phyloP scores from a whole-genome alignment of 1,140 invertebrate species.

The Zaprionus kolodkinae region DNA sequence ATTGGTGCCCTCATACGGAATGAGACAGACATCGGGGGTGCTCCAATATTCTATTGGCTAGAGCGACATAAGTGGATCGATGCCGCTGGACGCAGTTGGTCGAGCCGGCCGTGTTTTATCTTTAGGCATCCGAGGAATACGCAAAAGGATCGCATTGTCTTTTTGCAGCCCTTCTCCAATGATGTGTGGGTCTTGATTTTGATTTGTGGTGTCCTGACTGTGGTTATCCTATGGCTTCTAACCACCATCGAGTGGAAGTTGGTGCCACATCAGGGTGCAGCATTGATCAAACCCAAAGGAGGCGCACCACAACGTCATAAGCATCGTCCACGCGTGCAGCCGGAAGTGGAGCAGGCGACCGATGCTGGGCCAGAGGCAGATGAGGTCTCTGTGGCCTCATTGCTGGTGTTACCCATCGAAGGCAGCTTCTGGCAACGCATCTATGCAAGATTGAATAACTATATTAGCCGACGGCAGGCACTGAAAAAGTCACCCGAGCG shows the following conservation, averaged over 20 bases:
- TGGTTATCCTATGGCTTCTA: slow-evolving; percentile 75
- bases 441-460: slow-evolving; percentile 44
- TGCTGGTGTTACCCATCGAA: slow-evolving; percentile 15
- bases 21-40: slow-evolving; percentile 86
- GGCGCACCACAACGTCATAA: slow-evolving; percentile 49
- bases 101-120: slow-evolving; percentile 85
- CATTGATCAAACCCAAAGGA: slow-evolving; percentile 68
- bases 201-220: slow-evolving; percentile 67
- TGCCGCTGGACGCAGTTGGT: slow-evolving; percentile 87
- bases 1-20: slow-evolving; percentile 87
- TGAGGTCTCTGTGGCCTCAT: slow-evolving; percentile 12
- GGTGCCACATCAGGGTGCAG: slow-evolving; percentile 63
- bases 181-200: slow-evolving; percentile 86
- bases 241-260: slow-evolving; percentile 72
- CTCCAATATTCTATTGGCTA: slow-evolving; percentile 86
- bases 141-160: slow-evolving; percentile 86
- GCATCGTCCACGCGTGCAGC: slow-evolving; percentile 20
- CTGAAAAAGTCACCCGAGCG: slow-evolving; percentile 38
- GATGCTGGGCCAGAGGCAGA: slow-evolving; percentile 8
- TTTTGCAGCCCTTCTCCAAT: slow-evolving; percentile 85
- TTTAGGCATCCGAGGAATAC: slow-evolving; percentile 88
- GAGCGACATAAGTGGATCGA: slow-evolving; percentile 87
- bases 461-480: slow-evolving; percentile 36
- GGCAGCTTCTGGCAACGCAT: slow-evolving; percentile 52
- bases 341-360: not conserved